Conservation (phyloP, 2,888 invertebrate genomes). For the Polietes domitor region DNA sequence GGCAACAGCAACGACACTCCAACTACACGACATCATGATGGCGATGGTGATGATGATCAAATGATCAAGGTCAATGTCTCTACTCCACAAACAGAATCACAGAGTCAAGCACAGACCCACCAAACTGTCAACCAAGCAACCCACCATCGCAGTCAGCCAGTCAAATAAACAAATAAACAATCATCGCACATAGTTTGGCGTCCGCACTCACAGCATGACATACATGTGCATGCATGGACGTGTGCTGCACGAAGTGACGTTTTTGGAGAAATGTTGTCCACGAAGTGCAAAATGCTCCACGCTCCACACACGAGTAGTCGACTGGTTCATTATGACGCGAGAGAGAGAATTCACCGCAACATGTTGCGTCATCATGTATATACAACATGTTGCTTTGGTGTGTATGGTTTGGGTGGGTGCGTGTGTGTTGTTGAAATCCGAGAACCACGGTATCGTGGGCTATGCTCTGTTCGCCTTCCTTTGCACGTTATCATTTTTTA, state of each 20-base stretch:
- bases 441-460: constrained; percentile 9
- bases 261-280: not conserved
- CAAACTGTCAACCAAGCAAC: constrained; percentile 35
- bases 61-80: constrained; percentile 69
- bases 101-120: not conserved
- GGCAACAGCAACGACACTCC: constrained; percentile 38
- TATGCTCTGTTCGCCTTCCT: not conserved
- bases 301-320: not conserved
- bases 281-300: not conserved
- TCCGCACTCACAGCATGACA: constrained; percentile 8
- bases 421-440: constrained; percentile 25
- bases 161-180: constrained; percentile 40
- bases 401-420: not conserved
- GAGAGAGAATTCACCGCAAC: not conserved
- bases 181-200: not conserved
- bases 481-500: not conserved
- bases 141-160: constrained; percentile 14
- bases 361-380: not conserved
- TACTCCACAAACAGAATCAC: constrained; percentile 28
- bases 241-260: not conserved
- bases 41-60: too few species aligned
- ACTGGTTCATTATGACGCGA: not conserved
- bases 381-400: not conserved
- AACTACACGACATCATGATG: constrained; percentile 37
- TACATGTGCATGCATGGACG: not conserved